Evolutionary conservation across 1,140 invertebrate genomes (phyloP).

Genomic region (Drosophila orena): DNA sequence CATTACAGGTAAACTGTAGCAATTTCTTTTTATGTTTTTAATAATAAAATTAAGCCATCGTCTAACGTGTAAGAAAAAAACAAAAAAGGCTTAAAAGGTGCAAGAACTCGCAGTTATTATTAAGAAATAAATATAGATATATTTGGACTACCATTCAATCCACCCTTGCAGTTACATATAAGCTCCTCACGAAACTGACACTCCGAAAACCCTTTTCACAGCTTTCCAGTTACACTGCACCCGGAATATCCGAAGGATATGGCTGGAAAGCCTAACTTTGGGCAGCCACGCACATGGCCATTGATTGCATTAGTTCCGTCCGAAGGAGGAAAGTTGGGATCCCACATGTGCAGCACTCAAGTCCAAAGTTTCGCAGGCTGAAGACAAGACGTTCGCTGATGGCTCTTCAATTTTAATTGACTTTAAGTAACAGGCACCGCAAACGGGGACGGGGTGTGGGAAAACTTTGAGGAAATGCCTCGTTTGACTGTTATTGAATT

Average conservation of each 20-base stretch:
- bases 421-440: slow-evolving; percentile 71
- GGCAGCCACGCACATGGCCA: slow-evolving; percentile 34
- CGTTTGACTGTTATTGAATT: slow-evolving; percentile 80
- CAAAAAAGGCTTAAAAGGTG: too few relatives aligned
- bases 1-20: too few relatives aligned
- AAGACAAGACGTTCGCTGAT: slow-evolving; percentile 42
- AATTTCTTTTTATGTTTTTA: too few relatives aligned
- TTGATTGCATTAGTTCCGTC: slow-evolving; percentile 67
- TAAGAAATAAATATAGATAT: neutral
- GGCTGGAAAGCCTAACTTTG: slow-evolving; percentile 25
- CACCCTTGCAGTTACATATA: slow-evolving; percentile 8
- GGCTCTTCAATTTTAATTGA: slow-evolving; percentile 73
- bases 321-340: slow-evolving; percentile 28
- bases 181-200: slow-evolving; percentile 18
- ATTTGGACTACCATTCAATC: slow-evolving; percentile 6
- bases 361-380: slow-evolving; percentile 60
- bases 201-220: slow-evolving; percentile 36
- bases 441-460: slow-evolving; percentile 21
- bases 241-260: slow-evolving; percentile 2
- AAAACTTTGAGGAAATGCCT: slow-evolving; percentile 65
- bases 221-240: slow-evolving; percentile 30
- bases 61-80: too few relatives aligned
- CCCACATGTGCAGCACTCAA: slow-evolving; percentile 46
- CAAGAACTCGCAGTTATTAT: too few relatives aligned
- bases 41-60: too few relatives aligned